A percentile compares a stretch with the other conserved stretches of the same genome.
phyloP scores from a whole-genome alignment of 2,888 invertebrate genomes.

The Halictus ligatus region DNA sequence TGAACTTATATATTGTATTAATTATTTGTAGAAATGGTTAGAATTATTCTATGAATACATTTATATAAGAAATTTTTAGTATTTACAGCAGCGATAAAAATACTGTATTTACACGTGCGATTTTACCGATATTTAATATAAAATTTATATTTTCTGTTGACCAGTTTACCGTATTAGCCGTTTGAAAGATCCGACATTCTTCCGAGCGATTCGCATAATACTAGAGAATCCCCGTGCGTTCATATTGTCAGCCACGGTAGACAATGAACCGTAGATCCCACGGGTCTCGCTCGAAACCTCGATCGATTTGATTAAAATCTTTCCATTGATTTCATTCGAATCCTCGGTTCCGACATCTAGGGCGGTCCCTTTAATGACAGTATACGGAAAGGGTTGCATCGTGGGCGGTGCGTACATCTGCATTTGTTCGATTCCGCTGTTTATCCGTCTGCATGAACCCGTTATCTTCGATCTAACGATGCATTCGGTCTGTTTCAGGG shows the following conservation, averaged over 20 bases:
- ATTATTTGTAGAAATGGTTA: no score
- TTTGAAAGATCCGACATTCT: not conserved
- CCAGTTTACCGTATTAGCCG: not conserved
- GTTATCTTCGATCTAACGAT: conserved; percentile 49
- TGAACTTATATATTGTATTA: no score
- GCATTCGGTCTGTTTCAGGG: conserved; percentile 69
- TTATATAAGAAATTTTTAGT: no score
- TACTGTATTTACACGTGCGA: not conserved
- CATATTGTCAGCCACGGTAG: conserved; percentile 8
- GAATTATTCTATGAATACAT: no score
- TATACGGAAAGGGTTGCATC: conserved; percentile 45
- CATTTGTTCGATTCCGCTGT: conserved; percentile 49
- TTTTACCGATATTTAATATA: not conserved
- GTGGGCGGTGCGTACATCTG: conserved; percentile 60
- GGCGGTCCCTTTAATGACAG: conserved; percentile 62
- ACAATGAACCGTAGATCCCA: conserved; percentile 49
- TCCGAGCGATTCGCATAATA: not conserved
- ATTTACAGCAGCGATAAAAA: no score
- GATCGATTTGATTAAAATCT: conserved; percentile 60
- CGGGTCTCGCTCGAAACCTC: conserved; percentile 30
- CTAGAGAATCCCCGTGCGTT: not conserved
- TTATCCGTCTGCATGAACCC: conserved; percentile 40
- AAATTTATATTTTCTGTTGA: not conserved
- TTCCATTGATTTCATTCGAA: conserved; percentile 48
- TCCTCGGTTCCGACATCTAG: conserved; percentile 49